These are phyloP conservation scores for Melanostoma scalare DNA, from an alignment of 2,888 invertebrate species.

Conservation along the genomic window DNA sequence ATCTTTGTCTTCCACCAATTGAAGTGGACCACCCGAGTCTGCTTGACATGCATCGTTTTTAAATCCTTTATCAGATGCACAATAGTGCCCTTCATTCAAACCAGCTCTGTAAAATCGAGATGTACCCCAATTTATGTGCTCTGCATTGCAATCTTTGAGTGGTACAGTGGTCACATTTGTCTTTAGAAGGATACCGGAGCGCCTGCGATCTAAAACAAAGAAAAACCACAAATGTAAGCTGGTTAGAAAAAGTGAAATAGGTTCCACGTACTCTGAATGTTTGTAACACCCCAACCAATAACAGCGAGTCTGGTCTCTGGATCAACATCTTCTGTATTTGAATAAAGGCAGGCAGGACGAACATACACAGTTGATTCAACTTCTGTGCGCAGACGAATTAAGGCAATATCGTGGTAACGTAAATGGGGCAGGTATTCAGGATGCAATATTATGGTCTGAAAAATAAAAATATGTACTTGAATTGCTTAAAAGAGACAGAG, in stretches of 20 bases:
- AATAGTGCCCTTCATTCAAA: conserved; percentile 70
- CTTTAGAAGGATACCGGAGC: conserved; percentile 69
- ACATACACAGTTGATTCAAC: conserved; percentile 60
- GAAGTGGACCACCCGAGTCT: conserved; percentile 75
- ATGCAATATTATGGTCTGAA: conserved; percentile 76
- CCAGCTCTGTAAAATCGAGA: conserved; percentile 55
- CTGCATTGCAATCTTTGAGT: conserved; percentile 61
- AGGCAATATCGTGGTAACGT: conserved; percentile 78
- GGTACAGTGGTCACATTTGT: conserved; percentile 73
- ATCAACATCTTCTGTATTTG: conserved; percentile 75
- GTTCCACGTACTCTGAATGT: conserved; percentile 75
- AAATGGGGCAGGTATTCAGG: conserved; percentile 74
- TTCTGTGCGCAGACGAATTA: conserved; percentile 75
- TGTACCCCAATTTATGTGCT: conserved; percentile 41
- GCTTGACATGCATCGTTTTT: conserved; percentile 73
- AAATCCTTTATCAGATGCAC: conserved; percentile 73
- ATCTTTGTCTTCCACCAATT: conserved; percentile 40
- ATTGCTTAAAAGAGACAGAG: conserved; percentile 8
- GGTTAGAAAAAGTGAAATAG: neutral
- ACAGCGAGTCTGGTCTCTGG: conserved; percentile 74
- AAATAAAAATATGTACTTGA: neutral
- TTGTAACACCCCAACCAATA: conserved; percentile 78
- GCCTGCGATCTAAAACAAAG: conserved; percentile 60
- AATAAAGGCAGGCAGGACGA: conserved; percentile 77
- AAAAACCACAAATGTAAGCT: neutral